Evolutionary conservation across 92 coral and sea anemone genomes (phyloP).

Genomic region (Epizoanthus rinbou): DNA sequence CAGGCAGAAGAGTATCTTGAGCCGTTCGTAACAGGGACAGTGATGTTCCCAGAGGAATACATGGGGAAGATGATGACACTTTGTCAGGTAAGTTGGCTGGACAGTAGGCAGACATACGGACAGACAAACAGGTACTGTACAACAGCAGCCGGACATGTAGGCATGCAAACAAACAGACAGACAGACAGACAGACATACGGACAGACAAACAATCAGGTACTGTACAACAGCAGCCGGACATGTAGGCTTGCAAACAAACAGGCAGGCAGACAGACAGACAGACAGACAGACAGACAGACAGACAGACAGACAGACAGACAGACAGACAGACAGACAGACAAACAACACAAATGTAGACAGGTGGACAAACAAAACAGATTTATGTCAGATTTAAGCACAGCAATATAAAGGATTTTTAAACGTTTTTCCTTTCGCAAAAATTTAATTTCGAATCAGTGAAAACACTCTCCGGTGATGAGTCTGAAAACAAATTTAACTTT

Average conservation of each 20-base stretch:
- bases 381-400: too few species aligned
- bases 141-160: neutral
- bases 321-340: too few species aligned
- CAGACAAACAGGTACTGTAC: neutral
- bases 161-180: neutral
- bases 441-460: too few species aligned
- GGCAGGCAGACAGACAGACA: neutral
- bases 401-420: too few species aligned
- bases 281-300: neutral
- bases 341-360: too few species aligned
- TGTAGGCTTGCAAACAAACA: neutral
- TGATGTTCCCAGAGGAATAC: slow-evolving; percentile 87
- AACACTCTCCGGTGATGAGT: too few species aligned
- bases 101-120: neutral
- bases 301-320: too few species aligned
- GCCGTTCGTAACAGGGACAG: slow-evolving; percentile 88
- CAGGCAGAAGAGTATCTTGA: slow-evolving; percentile 76
- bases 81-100: slow-evolving; percentile 71
- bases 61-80: slow-evolving; percentile 93
- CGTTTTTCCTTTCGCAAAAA: too few species aligned
- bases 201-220: neutral
- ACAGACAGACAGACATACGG: neutral
- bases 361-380: too few species aligned
- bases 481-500: too few species aligned
- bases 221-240: neutral